Evolutionary conservation across 2,888 invertebrate species (phyloP).

Genomic region (Pharmacophagus antenor): DNA sequence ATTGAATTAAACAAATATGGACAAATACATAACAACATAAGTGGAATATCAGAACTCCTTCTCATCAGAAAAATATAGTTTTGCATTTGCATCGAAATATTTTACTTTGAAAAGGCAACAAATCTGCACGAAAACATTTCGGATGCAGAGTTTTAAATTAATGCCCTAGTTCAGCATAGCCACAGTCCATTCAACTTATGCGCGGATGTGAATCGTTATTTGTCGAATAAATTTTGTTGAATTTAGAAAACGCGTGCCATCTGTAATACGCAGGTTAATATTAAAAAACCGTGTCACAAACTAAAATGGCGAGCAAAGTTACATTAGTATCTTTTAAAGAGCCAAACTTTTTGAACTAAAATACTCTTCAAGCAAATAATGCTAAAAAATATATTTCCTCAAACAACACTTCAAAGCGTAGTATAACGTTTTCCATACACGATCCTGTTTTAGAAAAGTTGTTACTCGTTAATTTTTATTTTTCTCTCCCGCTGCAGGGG

Average conservation of each 20-base stretch:
- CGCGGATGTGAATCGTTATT: conserved; percentile 12
- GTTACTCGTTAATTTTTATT: neutral
- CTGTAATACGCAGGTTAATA: neutral
- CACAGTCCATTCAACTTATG: conserved; percentile 20
- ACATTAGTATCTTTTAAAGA: neutral
- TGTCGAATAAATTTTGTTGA: conserved; percentile 17
- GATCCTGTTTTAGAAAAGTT: neutral
- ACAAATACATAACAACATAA: neutral
- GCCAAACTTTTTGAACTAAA: neutral
- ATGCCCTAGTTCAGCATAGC: conserved; percentile 24
- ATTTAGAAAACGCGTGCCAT: neutral
- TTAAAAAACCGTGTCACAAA: neutral
- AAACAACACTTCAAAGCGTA: neutral
- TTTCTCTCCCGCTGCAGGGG: neutral
- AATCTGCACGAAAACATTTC: conserved; percentile 28
- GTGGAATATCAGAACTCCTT: neutral
- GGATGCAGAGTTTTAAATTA: conserved; percentile 29
- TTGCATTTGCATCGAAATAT: conserved; percentile 25
- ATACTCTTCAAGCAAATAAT: neutral
- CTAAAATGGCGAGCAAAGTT: neutral
- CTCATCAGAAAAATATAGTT: conserved; percentile 20
- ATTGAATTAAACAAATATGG: neutral
- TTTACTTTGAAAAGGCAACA: conserved; percentile 30
- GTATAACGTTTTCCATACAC: neutral
- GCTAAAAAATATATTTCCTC: neutral